Evolutionary conservation across 2,797 vertebrate species (phyloP).

Genomic region (Mormyrus proboscirostris): DNA sequence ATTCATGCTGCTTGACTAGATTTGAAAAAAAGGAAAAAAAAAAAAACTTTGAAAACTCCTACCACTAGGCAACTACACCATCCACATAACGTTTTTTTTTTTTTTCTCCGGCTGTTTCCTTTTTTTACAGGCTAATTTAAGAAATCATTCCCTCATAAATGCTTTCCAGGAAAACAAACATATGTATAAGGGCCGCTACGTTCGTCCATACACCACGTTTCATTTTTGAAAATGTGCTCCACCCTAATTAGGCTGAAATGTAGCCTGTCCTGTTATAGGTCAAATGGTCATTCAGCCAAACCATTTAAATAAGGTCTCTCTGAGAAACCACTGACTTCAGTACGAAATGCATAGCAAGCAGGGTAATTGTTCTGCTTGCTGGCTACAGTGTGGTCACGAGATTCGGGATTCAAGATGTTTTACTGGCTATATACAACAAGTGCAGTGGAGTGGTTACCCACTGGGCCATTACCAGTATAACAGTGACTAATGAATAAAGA

Average conservation of each 20-base stretch:
- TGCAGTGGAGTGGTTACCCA: not conserved
- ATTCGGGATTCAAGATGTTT: not conserved
- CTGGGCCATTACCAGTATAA: not conserved
- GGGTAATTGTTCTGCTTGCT: not conserved
- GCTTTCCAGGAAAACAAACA: slow-evolving; percentile 21
- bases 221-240: not conserved
- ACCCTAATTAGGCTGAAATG: not conserved
- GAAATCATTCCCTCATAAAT: slow-evolving; percentile 23
- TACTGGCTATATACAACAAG: not conserved
- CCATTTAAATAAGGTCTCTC: not conserved
- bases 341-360: not conserved
- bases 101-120: not conserved
- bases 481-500: not conserved
- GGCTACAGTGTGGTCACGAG: not conserved
- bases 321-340: not conserved
- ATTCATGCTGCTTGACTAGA: slow-evolving; percentile 38
- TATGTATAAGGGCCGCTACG: not conserved
- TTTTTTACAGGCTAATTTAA: slow-evolving; percentile 25
- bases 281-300: not conserved
- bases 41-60: slow-evolving; percentile 19
- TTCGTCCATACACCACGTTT: not conserved
- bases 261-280: not conserved
- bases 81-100: slow-evolving; percentile 22
- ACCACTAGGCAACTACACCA: slow-evolving; percentile 26
- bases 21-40: slow-evolving; percentile 35